Base-by-base conservation (phyloP, 2,113 vertebrate species). In the Brachyhypopomus gauderio region DNA sequence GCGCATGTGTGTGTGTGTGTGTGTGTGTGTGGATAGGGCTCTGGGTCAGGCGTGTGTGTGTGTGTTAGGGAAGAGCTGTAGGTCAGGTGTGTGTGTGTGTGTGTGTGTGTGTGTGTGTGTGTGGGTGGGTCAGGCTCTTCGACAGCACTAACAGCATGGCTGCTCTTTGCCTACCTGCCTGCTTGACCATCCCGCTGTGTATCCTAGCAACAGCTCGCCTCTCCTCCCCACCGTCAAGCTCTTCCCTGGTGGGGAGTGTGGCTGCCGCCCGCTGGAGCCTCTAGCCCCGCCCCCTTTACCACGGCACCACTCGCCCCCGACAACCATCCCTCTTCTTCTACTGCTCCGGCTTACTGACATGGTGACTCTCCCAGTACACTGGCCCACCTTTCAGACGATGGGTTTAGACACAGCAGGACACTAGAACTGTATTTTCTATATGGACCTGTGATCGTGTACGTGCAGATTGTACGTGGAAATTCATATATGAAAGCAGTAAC, bases 121-220 rank as follows among this genome's bases (percentile, higher is more conserved):
- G n/a, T n/a, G n/a, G n/a, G n/a, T n/a, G n/a, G n/a, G n/a, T n/a
- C n/a, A n/a, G n/a, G n/a, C 34, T 69, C 34, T 41, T 36, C 7
- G 12, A 17, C 73, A 64, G 19, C 30, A 52, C 34, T 36, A 70
- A 36, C 6, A 36, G 55, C 45, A 22, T 23, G 72, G 30, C 67
- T 67, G 52, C 72, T 83, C 59, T 27, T 67, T 80, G 78, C 67
- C 63, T 62, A 34, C 41, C 77, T 70, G 22, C 60, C 76, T 80
- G 45, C 48, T 76, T 60, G 66, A 82, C 83, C 72, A 27, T 71
- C 70, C 78, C 79, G 48, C 73, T 83, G 77, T 19, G 86, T 83
- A 75, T 86, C 85, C 85, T 79, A 89, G 88, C 86, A 88, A 90
- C 90, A 86, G 81, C n/a, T 60, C 55, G 25, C 27, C 80, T 82